Evolutionary conservation across 2,888 invertebrate genomes (phyloP).

Genomic region (Pimpla rufipes): DNA sequence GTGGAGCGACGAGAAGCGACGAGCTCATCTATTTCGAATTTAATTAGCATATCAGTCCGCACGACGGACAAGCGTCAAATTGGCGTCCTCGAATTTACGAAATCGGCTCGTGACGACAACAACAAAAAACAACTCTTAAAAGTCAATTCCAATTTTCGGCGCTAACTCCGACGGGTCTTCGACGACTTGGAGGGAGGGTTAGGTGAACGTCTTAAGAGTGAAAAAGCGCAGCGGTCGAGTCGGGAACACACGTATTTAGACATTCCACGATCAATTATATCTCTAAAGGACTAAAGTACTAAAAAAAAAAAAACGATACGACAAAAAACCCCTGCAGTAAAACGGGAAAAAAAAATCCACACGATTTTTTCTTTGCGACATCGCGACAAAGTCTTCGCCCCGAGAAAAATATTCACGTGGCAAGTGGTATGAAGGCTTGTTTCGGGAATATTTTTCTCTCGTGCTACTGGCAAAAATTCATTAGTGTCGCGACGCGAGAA

Average conservation of each 20-base stretch:
- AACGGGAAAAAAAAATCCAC: neutral
- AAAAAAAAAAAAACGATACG: constrained; percentile 16
- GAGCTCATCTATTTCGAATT: constrained; percentile 40
- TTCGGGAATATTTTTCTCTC: too few species aligned
- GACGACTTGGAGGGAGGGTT: constrained; percentile 7
- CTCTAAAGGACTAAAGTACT: constrained; percentile 39
- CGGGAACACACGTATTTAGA: constrained; percentile 49
- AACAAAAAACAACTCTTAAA: constrained; percentile 33
- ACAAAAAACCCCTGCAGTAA: neutral
- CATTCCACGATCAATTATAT: constrained; percentile 57
- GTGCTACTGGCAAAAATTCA: neutral
- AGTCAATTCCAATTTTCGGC: constrained; percentile 57
- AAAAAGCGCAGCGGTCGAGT: constrained; percentile 41
- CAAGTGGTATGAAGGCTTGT: too few species aligned
- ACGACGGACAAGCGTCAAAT: constrained; percentile 41
- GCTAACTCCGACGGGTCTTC: constrained; percentile 16
- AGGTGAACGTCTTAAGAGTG: constrained; percentile 37
- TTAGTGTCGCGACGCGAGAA: neutral
- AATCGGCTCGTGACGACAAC: constrained; percentile 46
- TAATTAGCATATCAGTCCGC: constrained; percentile 65
- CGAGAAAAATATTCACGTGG: too few species aligned
- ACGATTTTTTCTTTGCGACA: neutral
- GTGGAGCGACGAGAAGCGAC: constrained; percentile 12
- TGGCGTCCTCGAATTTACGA: constrained; percentile 11
- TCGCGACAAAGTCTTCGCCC: neutral